Evolutionary conservation across 2,888 invertebrate species (phyloP).

Genomic region (Nomada ruficornis): DNA sequence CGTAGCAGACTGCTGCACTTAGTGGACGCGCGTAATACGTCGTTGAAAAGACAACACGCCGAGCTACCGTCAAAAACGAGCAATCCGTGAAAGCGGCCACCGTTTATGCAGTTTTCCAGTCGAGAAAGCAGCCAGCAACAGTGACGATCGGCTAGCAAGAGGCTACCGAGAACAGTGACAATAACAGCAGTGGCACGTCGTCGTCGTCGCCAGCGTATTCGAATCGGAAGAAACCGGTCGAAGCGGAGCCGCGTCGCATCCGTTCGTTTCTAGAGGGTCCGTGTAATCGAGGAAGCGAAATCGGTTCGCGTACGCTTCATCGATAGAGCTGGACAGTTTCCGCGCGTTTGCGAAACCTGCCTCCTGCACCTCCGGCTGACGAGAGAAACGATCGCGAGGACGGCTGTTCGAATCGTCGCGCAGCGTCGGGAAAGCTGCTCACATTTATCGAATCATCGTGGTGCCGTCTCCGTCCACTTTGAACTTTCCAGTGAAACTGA

Average conservation of each 20-base stretch:
- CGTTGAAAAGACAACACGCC: conserved; percentile 61
- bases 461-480: conserved; percentile 23
- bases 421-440: neutral
- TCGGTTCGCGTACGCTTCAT: neutral
- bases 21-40: conserved; percentile 70
- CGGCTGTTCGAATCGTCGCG: too few species aligned
- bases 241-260: neutral
- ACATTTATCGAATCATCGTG: conserved; percentile 3
- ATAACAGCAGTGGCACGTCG: neutral
- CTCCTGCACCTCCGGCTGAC: neutral
- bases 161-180: neutral
- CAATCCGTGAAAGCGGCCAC: conserved; percentile 58
- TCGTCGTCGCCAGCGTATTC: neutral
- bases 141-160: neutral
- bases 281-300: neutral
- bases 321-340: neutral
- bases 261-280: neutral
- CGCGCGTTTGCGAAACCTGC: neutral
- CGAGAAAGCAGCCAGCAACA: conserved; percentile 36
- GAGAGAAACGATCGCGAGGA: neutral
- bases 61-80: conserved; percentile 5
- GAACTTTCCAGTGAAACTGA: conserved; percentile 61
- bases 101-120: conserved; percentile 75
- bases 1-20: conserved; percentile 79
- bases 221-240: neutral